Evolutionary conservation across 2,797 vertebrate genomes (phyloP).

Genomic region (Sebastes cheni): DNA sequence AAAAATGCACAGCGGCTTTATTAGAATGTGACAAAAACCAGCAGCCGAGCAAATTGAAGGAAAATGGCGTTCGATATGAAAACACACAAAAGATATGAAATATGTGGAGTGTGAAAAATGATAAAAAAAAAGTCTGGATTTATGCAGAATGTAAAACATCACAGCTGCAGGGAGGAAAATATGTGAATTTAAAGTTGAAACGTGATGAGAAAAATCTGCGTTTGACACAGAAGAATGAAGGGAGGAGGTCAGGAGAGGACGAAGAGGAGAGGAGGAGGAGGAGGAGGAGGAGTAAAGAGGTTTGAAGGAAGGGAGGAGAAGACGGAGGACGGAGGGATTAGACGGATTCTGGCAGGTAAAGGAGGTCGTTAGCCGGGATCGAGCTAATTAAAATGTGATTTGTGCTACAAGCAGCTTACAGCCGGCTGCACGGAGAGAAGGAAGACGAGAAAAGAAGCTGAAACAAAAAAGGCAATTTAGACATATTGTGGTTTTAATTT

Average conservation of each 20-base stretch:
- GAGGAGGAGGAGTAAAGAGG: background rate
- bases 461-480: background rate
- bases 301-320: background rate
- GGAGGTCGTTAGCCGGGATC: constrained; percentile 75
- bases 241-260: constrained; percentile 9
- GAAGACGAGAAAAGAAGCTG: background rate
- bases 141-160: constrained; percentile 47
- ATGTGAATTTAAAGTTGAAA: background rate
- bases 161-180: background rate
- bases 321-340: constrained; percentile 53
- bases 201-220: background rate
- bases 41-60: constrained; percentile 40
- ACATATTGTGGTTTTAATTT: background rate
- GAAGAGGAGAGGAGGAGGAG: background rate
- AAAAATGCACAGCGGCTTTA: constrained; percentile 37
- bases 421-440: constrained; percentile 21
- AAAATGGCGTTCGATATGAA: constrained; percentile 34
- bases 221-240: background rate
- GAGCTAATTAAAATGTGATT: constrained; percentile 83
- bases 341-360: constrained; percentile 61
- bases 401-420: constrained; percentile 76
- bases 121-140: constrained; percentile 23
- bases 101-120: constrained; percentile 48
- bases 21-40: constrained; percentile 51
- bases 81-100: constrained; percentile 42